Conservation (phyloP, 1,140 invertebrate genomes). For the Drosophila obscura region DNA sequence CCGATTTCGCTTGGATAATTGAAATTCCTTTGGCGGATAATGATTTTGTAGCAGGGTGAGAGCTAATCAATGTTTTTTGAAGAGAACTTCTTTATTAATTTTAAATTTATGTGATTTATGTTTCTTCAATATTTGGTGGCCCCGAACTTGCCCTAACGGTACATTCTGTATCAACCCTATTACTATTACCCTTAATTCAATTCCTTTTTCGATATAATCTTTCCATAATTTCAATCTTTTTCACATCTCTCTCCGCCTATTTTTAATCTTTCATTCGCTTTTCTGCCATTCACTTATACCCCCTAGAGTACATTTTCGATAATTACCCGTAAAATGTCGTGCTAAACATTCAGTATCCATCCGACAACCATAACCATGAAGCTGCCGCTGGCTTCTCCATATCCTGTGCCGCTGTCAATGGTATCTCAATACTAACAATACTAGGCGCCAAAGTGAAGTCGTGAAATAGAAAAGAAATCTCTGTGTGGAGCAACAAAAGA, state of each 20-base stretch:
- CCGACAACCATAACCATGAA: slow-evolving; percentile 32
- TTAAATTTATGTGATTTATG: no score
- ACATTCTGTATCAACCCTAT: no score
- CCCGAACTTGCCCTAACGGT: no score
- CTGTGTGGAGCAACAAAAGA: slow-evolving; percentile 12
- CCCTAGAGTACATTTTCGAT: slow-evolving; percentile 38
- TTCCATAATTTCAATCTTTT: slow-evolving; percentile 8
- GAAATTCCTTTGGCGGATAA: slow-evolving; percentile 7
- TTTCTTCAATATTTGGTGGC: no score
- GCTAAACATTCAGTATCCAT: slow-evolving; percentile 12
- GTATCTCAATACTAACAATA: slow-evolving; percentile 66
- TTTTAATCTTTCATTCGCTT: slow-evolving; percentile 31
- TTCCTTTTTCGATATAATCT: slow-evolving; percentile 1
- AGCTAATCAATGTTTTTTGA: slow-evolving; percentile 9
- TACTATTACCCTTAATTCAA: not conserved
- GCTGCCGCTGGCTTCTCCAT: slow-evolving; percentile 18
- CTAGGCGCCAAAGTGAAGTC: slow-evolving; percentile 66
- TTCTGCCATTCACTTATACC: not conserved
- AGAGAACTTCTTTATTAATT: no score
- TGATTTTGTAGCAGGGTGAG: slow-evolving; percentile 7
- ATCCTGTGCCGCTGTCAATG: slow-evolving; percentile 59
- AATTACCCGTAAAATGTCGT: slow-evolving; percentile 75
- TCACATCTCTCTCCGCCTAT: slow-evolving; percentile 1
- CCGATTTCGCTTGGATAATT: slow-evolving; percentile 27
- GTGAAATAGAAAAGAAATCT: slow-evolving; percentile 39